Percentiles rank a stretch among this genome's conserved stretches.
Evolutionary conservation across 2,797 vertebrate genomes (phyloP).

Genomic region (Meriones psammophilus): DNA sequence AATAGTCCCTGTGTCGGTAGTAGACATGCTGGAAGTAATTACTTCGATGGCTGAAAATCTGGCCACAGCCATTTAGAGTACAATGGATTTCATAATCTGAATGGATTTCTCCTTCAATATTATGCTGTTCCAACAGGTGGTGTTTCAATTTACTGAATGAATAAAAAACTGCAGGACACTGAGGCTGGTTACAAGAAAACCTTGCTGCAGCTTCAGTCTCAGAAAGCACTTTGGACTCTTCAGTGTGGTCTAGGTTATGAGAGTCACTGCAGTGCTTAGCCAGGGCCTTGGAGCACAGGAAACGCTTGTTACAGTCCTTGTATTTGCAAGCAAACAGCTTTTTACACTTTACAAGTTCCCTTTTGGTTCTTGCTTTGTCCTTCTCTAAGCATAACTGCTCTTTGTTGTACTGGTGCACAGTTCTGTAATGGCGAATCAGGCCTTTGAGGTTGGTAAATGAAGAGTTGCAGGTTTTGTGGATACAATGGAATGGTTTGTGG

Average conservation of each 20-base stretch:
- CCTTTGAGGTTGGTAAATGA: conserved; percentile 96
- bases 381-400: conserved; percentile 96
- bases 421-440: conserved; percentile 95
- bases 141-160: conserved; percentile 95
- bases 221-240: conserved; percentile 88
- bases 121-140: conserved; percentile 92
- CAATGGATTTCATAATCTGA: conserved; percentile 92
- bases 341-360: conserved; percentile 92
- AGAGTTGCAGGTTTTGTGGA: conserved; percentile 95
- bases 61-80: conserved; percentile 94
- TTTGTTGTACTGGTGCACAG: conserved; percentile 95
- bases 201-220: conserved; percentile 88
- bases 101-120: conserved; percentile 88
- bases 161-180: conserved; percentile 94
- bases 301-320: conserved; percentile 92
- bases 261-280: conserved; percentile 90
- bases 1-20: conserved; percentile 93
- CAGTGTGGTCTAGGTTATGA: conserved; percentile 88
- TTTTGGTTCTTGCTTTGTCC: conserved; percentile 92
- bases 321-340: conserved; percentile 92
- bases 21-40: conserved; percentile 94
- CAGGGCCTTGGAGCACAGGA: conserved; percentile 90
- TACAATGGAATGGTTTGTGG: conserved; percentile 97
- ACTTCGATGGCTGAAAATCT: conserved; percentile 92
- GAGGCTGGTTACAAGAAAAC: conserved; percentile 94